Percentiles rank a stretch among this genome's conserved stretches.
Evolutionary conservation across 2,888 invertebrate species (phyloP).

Genomic region (Oscheius sp.): DNA sequence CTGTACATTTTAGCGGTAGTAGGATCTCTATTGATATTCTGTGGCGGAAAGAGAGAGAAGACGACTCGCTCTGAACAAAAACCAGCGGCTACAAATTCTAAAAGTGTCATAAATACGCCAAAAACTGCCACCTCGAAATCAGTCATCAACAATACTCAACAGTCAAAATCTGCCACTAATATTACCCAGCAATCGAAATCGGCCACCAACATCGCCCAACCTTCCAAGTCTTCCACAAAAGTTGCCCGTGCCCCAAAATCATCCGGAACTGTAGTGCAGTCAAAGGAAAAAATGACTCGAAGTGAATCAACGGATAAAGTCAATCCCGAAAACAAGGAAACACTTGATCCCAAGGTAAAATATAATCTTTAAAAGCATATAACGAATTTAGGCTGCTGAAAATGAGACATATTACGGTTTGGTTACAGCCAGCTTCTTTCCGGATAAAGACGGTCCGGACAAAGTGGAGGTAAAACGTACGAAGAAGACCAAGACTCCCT

Average conservation of each 20-base stretch:
- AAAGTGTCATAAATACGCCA: not conserved
- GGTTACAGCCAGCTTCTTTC: not conserved
- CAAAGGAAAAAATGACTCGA: not conserved
- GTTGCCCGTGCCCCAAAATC: too few relatives aligned
- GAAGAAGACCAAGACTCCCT: not conserved
- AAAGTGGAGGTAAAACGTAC: not conserved
- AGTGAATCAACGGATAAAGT: not conserved
- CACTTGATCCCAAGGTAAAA: conserved; percentile 4
- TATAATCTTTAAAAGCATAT: not conserved
- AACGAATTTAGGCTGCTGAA: not conserved
- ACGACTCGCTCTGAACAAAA: not conserved
- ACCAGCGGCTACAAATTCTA: not conserved
- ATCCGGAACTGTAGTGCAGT: not conserved
- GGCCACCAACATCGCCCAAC: too few relatives aligned
- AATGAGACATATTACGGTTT: conserved; percentile 8
- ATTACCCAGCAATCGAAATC: too few relatives aligned
- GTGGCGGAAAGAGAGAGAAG: not conserved
- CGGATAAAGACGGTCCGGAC: not conserved
- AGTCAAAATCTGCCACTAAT: too few relatives aligned
- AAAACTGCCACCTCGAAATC: not conserved
- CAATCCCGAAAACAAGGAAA: not conserved
- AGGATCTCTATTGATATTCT: not conserved
- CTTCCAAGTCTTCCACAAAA: too few relatives aligned
- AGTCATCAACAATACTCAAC: too few relatives aligned
- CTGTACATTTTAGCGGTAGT: not conserved